Conservation (phyloP, 2,113 vertebrate species). For the Rostratula benghalensis region DNA sequence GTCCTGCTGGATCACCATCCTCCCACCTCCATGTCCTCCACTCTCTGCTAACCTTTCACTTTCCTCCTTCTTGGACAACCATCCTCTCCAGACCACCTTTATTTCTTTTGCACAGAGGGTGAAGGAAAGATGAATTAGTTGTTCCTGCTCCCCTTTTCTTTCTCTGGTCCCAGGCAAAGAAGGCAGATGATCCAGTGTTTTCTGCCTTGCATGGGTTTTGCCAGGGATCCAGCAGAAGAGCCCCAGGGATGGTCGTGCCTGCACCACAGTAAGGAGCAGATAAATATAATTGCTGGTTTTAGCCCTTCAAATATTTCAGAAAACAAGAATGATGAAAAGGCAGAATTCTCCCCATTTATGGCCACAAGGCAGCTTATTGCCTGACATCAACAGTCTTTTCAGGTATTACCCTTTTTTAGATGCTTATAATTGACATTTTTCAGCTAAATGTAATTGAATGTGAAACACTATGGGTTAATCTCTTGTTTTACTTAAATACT, state of each 20-base stretch:
- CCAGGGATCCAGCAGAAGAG: neutral
- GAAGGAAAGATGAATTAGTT: neutral
- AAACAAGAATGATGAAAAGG: neutral
- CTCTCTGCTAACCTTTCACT: neutral
- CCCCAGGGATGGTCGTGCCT: neutral
- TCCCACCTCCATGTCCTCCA: accelerated
- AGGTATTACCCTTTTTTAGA: neutral
- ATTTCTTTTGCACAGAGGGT: neutral
- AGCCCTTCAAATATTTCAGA: neutral
- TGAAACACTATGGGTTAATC: neutral
- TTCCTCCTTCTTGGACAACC: neutral
- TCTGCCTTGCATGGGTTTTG: neutral
- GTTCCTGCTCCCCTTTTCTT: neutral
- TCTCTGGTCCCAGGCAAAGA: neutral
- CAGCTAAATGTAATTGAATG: neutral
- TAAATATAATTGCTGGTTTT: neutral
- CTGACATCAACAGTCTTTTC: neutral
- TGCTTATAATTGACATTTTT: neutral
- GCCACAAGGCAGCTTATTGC: neutral
- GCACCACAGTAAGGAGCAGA: neutral
- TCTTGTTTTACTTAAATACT: neutral
- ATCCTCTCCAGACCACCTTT: neutral
- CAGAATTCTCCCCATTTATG: neutral
- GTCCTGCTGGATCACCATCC: neutral
- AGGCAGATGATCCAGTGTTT: neutral